Evolutionary conservation across 1,140 invertebrate species (phyloP), one percentile per base, ranked within the genome.

Genomic region (Dreissena polymorpha): DNA sequence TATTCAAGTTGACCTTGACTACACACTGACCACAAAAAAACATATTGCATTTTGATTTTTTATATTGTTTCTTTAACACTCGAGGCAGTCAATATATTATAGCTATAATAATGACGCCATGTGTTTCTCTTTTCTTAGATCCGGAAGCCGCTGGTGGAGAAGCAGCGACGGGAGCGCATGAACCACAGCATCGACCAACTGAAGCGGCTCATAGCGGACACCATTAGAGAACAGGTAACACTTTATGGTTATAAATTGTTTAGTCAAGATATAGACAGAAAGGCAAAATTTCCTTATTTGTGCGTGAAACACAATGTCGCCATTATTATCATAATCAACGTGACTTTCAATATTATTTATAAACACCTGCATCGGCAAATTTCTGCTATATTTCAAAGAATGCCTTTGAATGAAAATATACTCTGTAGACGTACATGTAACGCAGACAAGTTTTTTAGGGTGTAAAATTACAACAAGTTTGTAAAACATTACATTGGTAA

Each of bases 121-220:
- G 8, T 39, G 39, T 8, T 39, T 39, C 8, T 39, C 2, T 39
- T 2, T 60, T n/a, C 57, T n/a, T n/a, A 80, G 78, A 60, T 80
- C 12, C 68, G 78, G 68, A 80, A 80, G 23, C 78, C 78, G 29
- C 55, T 71, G 69, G 27, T 80, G 16, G 78, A 80, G 69, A 71
- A 72, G 50, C 0, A 72, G 16, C n/a, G 78, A 49, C 23, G 78
- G 23, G 78, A 80, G 29, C 70, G 78, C 63, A 80, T 80, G 57
- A 80, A 80, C 53, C 21, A 51, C 10, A 72, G 78, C 53, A 80
- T 80, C 49, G 49, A 64, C 50, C 78, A 72, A n/a, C 78, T 80
- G 10, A 72, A 71, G 27, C 12, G 13, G 16, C 67, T 80, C 18
- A 80, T 80, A 10, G 78, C 78, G 14, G 25, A 80, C 18, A 80